Base-by-base conservation (phyloP, 2,888 invertebrate species). In the Agrypnus murinus region DNA sequence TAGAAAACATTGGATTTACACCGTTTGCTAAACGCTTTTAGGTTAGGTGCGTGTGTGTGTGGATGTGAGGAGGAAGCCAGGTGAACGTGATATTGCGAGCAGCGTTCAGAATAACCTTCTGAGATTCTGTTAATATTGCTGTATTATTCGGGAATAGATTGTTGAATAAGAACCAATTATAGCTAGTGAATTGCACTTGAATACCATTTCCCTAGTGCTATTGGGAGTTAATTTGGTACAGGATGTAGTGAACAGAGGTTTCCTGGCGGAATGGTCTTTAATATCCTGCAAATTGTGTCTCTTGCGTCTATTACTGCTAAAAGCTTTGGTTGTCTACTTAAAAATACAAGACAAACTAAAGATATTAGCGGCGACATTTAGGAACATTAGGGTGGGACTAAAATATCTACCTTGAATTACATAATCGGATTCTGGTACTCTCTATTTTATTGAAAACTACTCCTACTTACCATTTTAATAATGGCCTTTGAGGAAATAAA, bases 101-200 rank as follows among this genome's bases (percentile, higher is more conserved):
- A 25, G 19, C 53, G 53, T 15, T 15, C 31, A 14, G 4, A 9
- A 43, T n/a, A 46, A 38, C 25, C 57, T 36, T 36, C 57, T 15
- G 40, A 32, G 34, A 53, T 48, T 14, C 48, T 25, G 36, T 43
- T 65, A 40, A 25, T 65, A 57, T 57, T 65, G 40, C 40, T 59
- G 31, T 50, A 53, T 43, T 60, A 50, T 43, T 60, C 59, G 25
- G 7, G n/a, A 25, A 60, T 67, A 36, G 43, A 60, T 60, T 66
- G 45, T 55, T 55, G 57, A 65, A 65, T 65, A 45, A 67, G 60
- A 31, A 59, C 34, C 60, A 67, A 67, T 67, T 60, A 60, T 62
- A 17, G 36, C 67, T 63, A 63, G 17, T 40, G 46, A 69, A 69
- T 69, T 69, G 55, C 25, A 48, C 63, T 46, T 40, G 57, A 63